phyloP scores from a whole-genome alignment of 2,888 invertebrate genomes.

The Cancer borealis region DNA sequence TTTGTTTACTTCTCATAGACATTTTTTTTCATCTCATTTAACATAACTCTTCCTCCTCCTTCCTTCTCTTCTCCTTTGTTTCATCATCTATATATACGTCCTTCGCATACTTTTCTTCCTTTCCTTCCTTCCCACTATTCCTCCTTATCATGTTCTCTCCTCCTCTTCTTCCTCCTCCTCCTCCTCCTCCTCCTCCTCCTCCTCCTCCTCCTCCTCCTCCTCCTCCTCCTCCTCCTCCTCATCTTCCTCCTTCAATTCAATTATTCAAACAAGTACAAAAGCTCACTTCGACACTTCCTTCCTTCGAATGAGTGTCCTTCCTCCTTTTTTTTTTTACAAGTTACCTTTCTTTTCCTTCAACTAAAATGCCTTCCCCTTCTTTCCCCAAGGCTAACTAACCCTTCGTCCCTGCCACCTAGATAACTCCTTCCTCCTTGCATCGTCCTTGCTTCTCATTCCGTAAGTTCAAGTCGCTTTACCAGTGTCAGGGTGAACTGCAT shows the following conservation, averaged over 20 bases:
- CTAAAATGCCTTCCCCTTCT: neutral
- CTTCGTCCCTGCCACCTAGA: neutral
- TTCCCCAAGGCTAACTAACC: neutral
- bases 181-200: neutral
- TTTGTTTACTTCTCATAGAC: neutral
- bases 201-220: neutral
- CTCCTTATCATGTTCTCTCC: neutral
- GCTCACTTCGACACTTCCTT: neutral
- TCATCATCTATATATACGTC: neutral
- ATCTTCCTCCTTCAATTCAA: no score
- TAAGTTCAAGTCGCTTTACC: neutral
- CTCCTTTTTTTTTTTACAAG: neutral
- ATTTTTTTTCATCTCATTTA: neutral
- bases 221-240: neutral
- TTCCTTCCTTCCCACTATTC: neutral
- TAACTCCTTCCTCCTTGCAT: neutral
- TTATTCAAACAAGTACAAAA: neutral
- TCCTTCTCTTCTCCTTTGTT: neutral
- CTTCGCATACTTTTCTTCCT: neutral
- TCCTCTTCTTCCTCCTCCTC: neutral
- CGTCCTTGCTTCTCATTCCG: neutral
- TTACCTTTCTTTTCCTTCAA: neutral
- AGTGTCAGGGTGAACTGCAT: neutral
- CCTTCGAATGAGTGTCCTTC: neutral
- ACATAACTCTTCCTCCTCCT: neutral